Base-by-base conservation (phyloP, 1,140 invertebrate species). In the Agrilus planipennis region DNA sequence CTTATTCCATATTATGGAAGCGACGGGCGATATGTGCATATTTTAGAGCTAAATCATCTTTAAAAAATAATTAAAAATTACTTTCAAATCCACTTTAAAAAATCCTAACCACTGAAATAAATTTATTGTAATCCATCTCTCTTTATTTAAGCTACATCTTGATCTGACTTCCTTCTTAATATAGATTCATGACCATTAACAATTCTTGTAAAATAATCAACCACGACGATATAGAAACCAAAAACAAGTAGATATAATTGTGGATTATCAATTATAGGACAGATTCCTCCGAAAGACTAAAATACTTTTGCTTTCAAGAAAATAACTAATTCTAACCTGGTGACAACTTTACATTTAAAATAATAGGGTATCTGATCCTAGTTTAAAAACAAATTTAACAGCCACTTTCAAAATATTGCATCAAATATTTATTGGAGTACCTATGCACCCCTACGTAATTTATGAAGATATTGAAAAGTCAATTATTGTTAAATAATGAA, bases 291-390 rank as follows among this genome's bases (percentile, higher is more conserved):
- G 62, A 68, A 58, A 55, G 61, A 65, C 54, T 70, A 67, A 68
- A 63, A 63, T 65, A 68, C 53, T 65, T 71, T 70, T 62, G 67
- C 54, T 71, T 72, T 70, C 45, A 62, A 67, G 52, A 62, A 56
- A 46, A 54, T 59, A 58, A 63, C 54, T 67, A 61, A 54, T 72
- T 69, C 52, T 69, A 65, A 55, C 60, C 57, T 55, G 61, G 53
- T 52, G 50, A 49, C 44, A 45, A 51, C 49, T 53, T 62, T 61
- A 57, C 51, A 52, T 52, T 57, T 57, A 51, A 47, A 58, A 71
- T 73, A 73, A 71, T 69, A 68, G 70, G 67, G 73, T 76, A 76
- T 76, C 71, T 75, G 75, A 75, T 75, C 69, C 72, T 70, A 69
- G 63, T 72, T 63, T 70, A 58, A 51, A 46, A 45, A 51, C 54